These are phyloP conservation scores for Mythimna pallens DNA, from an alignment of 2,888 invertebrate species.

Conservation along the genomic window DNA sequence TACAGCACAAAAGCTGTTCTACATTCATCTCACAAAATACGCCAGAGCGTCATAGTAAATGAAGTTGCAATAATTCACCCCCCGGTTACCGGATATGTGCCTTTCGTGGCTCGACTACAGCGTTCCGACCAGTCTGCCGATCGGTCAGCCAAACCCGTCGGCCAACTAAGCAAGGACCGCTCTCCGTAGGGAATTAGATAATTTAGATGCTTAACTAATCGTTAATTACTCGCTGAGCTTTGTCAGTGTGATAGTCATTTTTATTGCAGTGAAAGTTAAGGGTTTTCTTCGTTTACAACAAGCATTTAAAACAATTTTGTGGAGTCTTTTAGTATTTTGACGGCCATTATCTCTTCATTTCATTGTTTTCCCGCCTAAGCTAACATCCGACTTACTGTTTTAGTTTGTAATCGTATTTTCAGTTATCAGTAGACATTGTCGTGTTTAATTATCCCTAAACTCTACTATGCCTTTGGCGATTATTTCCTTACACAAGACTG, in stretches of 20 bases:
- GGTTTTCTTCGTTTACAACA: slow-evolving; percentile 6
- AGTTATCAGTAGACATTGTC: neutral
- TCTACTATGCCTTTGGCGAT: neutral
- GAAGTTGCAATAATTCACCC: slow-evolving; percentile 84
- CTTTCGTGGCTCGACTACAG: slow-evolving; percentile 66
- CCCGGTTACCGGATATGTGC: slow-evolving; percentile 78
- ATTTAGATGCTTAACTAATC: slow-evolving; percentile 68
- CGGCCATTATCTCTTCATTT: neutral
- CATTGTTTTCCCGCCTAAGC: neutral
- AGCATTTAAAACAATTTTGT: neutral
- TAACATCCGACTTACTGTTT: slow-evolving; percentile 1
- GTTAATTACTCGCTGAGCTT: slow-evolving; percentile 65
- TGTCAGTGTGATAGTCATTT: slow-evolving; percentile 50
- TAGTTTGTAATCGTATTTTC: slow-evolving; percentile 1
- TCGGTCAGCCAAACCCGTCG: slow-evolving; percentile 26
- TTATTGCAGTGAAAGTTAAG: slow-evolving; percentile 33
- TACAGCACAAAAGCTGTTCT: slow-evolving; percentile 68
- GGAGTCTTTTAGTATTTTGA: neutral
- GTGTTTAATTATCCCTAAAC: neutral
- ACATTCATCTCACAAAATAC: slow-evolving; percentile 78
- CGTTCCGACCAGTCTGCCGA: slow-evolving; percentile 41
- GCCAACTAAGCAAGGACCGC: slow-evolving; percentile 51
- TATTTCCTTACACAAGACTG: neutral
- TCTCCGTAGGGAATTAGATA: slow-evolving; percentile 61
- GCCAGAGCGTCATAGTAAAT: slow-evolving; percentile 78